Conservation (phyloP, 2,113 vertebrate genomes). For the Poeciliopsis occidentalis region DNA sequence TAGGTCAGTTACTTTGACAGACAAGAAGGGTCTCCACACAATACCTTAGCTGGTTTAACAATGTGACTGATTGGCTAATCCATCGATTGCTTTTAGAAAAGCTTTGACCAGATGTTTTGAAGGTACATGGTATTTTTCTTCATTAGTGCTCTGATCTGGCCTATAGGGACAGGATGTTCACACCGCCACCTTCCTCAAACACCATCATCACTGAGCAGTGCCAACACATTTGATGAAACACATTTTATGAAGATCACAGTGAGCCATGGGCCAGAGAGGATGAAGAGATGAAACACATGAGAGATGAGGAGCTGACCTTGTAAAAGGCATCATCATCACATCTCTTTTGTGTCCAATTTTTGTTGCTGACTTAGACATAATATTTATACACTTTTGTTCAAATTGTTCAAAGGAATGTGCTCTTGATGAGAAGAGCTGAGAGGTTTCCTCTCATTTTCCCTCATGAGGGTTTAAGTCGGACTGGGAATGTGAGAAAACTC, state of each 20-base stretch:
- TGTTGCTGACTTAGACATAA: conserved; percentile 1
- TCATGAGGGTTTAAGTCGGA: conserved; percentile 33
- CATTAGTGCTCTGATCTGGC: not conserved
- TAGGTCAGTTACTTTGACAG: not conserved
- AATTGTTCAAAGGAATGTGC: conserved; percentile 28
- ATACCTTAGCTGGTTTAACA: too few species aligned
- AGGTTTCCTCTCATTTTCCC: not conserved
- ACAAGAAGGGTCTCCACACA: not conserved
- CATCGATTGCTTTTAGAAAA: not conserved
- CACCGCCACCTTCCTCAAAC: not conserved
- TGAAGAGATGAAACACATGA: conserved; percentile 13
- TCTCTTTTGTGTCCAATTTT: conserved; percentile 35
- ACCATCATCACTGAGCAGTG: conserved; percentile 19
- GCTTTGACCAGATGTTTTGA: not conserved
- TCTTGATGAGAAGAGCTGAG: conserved; percentile 23
- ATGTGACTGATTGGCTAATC: too few species aligned
- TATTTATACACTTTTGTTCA: conserved; percentile 28
- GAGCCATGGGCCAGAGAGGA: conserved; percentile 17
- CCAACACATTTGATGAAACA: conserved; percentile 51
- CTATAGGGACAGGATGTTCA: conserved; percentile 1
- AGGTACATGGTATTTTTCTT: not conserved
- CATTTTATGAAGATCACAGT: conserved; percentile 26
- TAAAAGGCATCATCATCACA: conserved; percentile 21
- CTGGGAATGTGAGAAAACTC: conserved; percentile 41
- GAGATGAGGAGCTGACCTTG: conserved; percentile 52